These are phyloP conservation scores for Octodon degus DNA, from an alignment of 2,113 vertebrate genomes.

Conservation along the genomic window DNA sequence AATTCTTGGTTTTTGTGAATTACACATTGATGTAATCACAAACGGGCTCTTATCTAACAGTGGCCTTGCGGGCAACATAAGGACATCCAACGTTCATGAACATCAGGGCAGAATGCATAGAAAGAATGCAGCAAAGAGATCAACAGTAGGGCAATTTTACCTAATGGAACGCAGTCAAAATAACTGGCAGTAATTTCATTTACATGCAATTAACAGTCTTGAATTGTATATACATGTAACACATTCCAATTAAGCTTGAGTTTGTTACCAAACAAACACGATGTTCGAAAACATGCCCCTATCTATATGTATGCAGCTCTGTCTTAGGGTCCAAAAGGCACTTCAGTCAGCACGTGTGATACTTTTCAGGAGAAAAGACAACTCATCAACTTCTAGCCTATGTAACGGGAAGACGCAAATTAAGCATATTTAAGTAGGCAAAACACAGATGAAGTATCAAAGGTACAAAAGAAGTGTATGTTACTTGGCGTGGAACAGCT, in stretches of 20 bases:
- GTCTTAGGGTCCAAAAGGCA: conserved; percentile 70
- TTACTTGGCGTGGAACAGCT: conserved; percentile 63
- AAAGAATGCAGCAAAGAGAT: conserved; percentile 63
- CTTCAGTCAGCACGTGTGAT: conserved; percentile 74
- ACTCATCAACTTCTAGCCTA: conserved; percentile 77
- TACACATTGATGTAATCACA: conserved; percentile 62
- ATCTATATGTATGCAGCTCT: conserved; percentile 42
- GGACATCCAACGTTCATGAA: conserved; percentile 64
- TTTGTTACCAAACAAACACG: conserved; percentile 57
- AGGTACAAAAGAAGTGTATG: conserved; percentile 55
- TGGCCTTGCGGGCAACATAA: conserved; percentile 36
- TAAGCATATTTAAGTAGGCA: conserved; percentile 75
- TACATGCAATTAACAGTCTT: conserved; percentile 74
- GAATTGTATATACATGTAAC: conserved; percentile 46
- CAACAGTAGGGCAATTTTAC: conserved; percentile 53
- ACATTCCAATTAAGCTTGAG: conserved; percentile 65
- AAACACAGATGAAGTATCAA: conserved; percentile 72
- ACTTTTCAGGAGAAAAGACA: conserved; percentile 64
- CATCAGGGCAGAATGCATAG: conserved; percentile 60
- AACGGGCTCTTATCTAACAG: not conserved
- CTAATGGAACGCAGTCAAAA: conserved; percentile 68
- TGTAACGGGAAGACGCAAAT: conserved; percentile 82
- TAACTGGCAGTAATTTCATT: conserved; percentile 67
- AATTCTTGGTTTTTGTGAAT: conserved; percentile 66
- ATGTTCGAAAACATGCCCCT: conserved; percentile 60